These are phyloP conservation scores for Dynastes grantii DNA, from an alignment of 2,888 invertebrate genomes.

Conservation along the genomic window DNA sequence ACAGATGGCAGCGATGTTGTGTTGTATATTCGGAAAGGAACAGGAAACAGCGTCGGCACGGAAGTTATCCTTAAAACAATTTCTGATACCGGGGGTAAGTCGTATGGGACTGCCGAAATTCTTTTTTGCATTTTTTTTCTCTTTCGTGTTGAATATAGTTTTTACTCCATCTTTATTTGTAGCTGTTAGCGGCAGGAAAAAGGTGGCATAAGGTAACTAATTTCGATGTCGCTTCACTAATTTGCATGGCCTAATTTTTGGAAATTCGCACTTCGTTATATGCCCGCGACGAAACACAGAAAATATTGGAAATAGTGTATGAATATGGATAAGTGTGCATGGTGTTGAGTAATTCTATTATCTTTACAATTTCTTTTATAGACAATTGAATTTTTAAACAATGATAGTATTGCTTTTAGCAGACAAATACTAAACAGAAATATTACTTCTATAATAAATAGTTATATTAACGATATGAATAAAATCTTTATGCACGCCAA, in stretches of 20 bases:
- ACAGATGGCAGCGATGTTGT: conserved; percentile 95
- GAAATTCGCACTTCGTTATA: conserved; percentile 31
- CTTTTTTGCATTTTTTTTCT: conserved; percentile 17
- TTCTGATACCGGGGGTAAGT: conserved; percentile 63
- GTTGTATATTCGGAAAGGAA: conserved; percentile 86
- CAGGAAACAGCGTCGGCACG: conserved; percentile 59
- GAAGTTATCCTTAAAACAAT: conserved; percentile 60
- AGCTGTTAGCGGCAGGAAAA: conserved; percentile 77
- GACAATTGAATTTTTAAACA: neutral
- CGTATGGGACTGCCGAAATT: neutral
- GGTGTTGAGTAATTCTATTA: neutral
- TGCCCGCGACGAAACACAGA: conserved; percentile 19
- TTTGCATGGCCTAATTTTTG: conserved; percentile 34
- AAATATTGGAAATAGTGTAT: conserved; percentile 27
- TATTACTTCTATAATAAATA: too few relatives aligned
- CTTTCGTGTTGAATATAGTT: conserved; percentile 46
- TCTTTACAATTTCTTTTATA: neutral
- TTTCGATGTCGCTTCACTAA: conserved; percentile 48
- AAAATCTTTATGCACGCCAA: too few relatives aligned
- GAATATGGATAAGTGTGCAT: conserved; percentile 27
- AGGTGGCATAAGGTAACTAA: conserved; percentile 77
- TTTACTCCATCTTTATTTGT: conserved; percentile 70
- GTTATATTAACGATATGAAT: too few relatives aligned
- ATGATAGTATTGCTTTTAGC: conserved; percentile 25
- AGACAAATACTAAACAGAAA: too few relatives aligned